Conservation (phyloP, 2,888 invertebrate genomes). For the Dynastes maya region DNA sequence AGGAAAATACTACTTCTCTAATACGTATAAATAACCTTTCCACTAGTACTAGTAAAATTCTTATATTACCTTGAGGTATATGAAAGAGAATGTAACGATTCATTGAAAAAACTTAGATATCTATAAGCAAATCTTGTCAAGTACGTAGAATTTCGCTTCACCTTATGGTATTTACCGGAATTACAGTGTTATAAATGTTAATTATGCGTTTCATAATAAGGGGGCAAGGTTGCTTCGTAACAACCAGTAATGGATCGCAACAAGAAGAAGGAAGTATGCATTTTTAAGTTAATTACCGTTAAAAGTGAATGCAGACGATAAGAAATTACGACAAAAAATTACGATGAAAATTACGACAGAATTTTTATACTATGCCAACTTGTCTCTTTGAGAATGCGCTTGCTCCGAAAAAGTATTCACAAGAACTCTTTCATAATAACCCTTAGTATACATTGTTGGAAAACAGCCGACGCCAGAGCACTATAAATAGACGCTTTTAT, state of each 20-base stretch:
- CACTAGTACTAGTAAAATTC: conserved; percentile 7
- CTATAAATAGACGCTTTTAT: too few species aligned
- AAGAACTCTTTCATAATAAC: too few species aligned
- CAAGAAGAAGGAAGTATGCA: conserved; percentile 15
- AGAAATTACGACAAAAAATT: too few species aligned
- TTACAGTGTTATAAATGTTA: background rate
- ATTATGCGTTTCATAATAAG: too few species aligned
- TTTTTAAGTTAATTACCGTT: conserved; percentile 4
- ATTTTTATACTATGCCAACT: too few species aligned
- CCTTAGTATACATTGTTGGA: too few species aligned
- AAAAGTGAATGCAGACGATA: background rate
- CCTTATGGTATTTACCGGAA: conserved; percentile 6
- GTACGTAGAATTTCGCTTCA: conserved; percentile 13
- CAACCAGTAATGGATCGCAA: background rate
- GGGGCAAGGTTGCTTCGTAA: conserved; percentile 13
- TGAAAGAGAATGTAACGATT: conserved; percentile 34
- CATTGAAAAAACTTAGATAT: conserved; percentile 19
- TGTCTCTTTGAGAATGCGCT: too few species aligned
- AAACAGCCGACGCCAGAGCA: too few species aligned
- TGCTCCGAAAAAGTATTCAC: too few species aligned
- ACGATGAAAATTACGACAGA: too few species aligned
- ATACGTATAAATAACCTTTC: conserved; percentile 31
- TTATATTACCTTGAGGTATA: conserved; percentile 18
- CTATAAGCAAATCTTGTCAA: background rate
- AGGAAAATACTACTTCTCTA: conserved; percentile 15